Conservation (phyloP, 2,113 vertebrate species). For the Rhabdornis inornatus region DNA sequence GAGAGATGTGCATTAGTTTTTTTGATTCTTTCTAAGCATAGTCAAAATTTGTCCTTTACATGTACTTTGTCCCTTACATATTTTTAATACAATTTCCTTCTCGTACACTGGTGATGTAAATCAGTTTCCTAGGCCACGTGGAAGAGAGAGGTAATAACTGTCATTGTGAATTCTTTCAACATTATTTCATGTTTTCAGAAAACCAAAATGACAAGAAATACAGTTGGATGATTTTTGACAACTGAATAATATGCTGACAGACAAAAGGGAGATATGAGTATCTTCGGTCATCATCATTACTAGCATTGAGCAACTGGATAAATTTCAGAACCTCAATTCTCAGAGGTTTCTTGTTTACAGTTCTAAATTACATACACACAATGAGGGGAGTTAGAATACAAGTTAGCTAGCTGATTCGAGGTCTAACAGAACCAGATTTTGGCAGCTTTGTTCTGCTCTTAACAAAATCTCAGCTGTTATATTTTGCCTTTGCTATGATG, state of each 20-base stretch:
- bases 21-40: not conserved
- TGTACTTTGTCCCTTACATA: not conserved
- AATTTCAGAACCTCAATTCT: not conserved
- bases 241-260: not conserved
- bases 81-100: not conserved
- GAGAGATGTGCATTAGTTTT: not conserved
- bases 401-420: not conserved
- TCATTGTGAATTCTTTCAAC: not conserved
- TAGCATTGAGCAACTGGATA: not conserved
- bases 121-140: not conserved
- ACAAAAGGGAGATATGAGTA: not conserved
- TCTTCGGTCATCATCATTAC: not conserved
- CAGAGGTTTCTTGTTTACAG: not conserved
- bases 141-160: not conserved
- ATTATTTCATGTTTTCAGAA: not conserved
- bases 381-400: not conserved
- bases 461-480: not conserved
- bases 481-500: not conserved
- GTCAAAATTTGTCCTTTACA: not conserved
- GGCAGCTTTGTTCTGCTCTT: not conserved
- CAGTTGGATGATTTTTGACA: not conserved
- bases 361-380: not conserved
- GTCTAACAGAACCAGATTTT: not conserved
- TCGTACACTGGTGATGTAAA: not conserved
- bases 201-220: not conserved